Evolutionary conservation across 2,797 vertebrate species (phyloP), one percentile per base, ranked within the genome.

Genomic region (Eulemur albifrons): DNA sequence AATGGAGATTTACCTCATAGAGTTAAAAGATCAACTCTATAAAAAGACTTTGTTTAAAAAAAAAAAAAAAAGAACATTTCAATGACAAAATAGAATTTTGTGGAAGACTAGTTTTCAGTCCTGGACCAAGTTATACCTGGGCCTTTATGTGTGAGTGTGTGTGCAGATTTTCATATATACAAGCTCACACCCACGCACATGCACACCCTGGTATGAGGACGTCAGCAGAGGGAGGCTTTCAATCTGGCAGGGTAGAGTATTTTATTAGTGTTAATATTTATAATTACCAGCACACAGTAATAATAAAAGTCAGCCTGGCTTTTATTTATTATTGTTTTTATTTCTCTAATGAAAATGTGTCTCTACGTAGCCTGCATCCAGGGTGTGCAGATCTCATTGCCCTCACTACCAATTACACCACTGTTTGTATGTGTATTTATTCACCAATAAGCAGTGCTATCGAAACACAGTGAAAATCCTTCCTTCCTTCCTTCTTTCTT

Each of bases 251-350:
- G 32, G 1, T 48, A 77, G 27, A 86, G 12, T 52, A 43, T 69
- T 67, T 86, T 63, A 61, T 90, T 79, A 65, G 21, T 50, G 25
- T n/a, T 61, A 59, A 50, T 52, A 48, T 67, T 82, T 25, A 65
- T 9, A 57, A 73, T 75, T 57, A 27, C 48, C 57, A 93, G 77
- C 45, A 80, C 21, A 50, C 1, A 65, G 45, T 50, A 48, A 69
- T 57, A 82, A 82, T 48, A 86, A 81, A 94, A 65, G 57, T 43
- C 89, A 72, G 30, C 0, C 38, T 75, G 35, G 38, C 38, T 86
- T 94, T 63, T 79, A 59, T 9, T 93, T 79, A 90, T 61, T 73
- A 43, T 57, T 90, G 20, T 73, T 95, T 94, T 90, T 61, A 59
- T 87, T 89, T 87, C 73, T 94, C 35, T 84, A 83, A 81, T 72